phyloP scores from a whole-genome alignment of 2,888 invertebrate species.

The Lasioglossum morio region DNA sequence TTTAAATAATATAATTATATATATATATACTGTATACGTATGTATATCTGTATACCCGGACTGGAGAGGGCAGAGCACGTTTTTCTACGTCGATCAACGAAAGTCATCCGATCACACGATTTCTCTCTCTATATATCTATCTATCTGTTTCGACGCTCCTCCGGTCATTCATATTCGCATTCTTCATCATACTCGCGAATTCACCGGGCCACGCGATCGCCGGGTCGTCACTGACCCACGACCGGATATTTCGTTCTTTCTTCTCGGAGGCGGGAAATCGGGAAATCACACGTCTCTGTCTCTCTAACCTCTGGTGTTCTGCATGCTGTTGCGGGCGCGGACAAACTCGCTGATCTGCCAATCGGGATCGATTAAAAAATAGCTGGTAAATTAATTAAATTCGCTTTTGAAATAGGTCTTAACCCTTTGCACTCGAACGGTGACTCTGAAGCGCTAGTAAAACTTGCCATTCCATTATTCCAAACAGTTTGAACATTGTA shows the following conservation, averaged over 20 bases:
- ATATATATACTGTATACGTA: conserved; percentile 17
- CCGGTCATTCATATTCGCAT: conserved; percentile 34
- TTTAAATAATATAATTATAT: conserved; percentile 28
- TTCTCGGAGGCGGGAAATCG: conserved; percentile 61
- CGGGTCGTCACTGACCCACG: neutral
- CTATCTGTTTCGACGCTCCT: conserved; percentile 29
- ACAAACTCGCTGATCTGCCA: neutral
- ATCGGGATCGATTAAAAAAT: neutral
- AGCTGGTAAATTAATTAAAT: neutral
- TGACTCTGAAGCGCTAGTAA: too few relatives aligned
- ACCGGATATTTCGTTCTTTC: conserved; percentile 57
- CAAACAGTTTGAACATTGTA: too few relatives aligned
- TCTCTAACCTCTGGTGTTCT: conserved; percentile 78
- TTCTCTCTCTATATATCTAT: neutral
- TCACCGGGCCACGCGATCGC: conserved; percentile 8
- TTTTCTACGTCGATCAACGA: conserved; percentile 58
- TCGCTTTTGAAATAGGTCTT: neutral
- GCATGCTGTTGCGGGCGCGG: conserved; percentile 58
- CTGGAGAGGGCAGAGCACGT: conserved; percentile 83
- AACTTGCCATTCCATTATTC: too few relatives aligned
- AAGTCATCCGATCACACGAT: conserved; percentile 64
- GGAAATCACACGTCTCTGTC: conserved; percentile 81
- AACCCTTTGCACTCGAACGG: too few relatives aligned
- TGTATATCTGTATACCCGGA: conserved; percentile 74
- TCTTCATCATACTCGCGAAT: neutral